These are phyloP conservation scores for Catagonus wagneri DNA, from an alignment of 2,113 vertebrate genomes.

Conservation along the genomic window DNA sequence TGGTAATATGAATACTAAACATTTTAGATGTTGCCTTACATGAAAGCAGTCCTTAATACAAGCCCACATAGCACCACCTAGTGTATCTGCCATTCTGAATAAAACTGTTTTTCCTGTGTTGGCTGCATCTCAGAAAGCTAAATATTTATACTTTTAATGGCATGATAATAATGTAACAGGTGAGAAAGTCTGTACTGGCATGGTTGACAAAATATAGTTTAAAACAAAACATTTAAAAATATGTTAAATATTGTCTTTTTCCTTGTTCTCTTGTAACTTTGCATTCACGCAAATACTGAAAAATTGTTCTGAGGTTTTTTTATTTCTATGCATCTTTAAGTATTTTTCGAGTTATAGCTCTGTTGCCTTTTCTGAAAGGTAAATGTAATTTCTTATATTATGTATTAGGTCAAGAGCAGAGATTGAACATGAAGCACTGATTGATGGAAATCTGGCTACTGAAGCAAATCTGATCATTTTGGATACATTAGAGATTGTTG, in stretches of 20 bases:
- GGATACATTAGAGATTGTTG: conserved; percentile 97
- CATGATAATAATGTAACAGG: neutral
- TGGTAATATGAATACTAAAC: neutral
- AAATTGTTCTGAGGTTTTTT: conserved; percentile 23
- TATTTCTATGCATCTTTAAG: neutral
- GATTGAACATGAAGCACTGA: conserved; percentile 98
- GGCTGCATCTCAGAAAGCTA: conserved; percentile 65
- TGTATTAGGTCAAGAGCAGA: conserved; percentile 95
- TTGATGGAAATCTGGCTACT: conserved; percentile 98
- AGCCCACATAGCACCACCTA: conserved; percentile 81
- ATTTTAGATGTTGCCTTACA: neutral
- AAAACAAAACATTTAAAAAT: conserved; percentile 47
- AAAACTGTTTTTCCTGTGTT: conserved; percentile 57
- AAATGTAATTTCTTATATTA: conserved; percentile 69
- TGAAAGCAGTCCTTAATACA: neutral
- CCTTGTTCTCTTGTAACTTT: neutral
- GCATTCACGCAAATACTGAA: neutral
- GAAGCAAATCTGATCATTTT: conserved; percentile 98
- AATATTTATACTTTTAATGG: conserved; percentile 23
- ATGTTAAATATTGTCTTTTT: neutral
- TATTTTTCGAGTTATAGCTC: neutral
- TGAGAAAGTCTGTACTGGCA: conserved; percentile 36
- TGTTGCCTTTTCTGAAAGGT: neutral
- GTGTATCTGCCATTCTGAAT: conserved; percentile 30
- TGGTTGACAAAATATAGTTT: conserved; percentile 59